Evolutionary conservation across 2,113 vertebrate genomes (phyloP).

Genomic region (Coryphaenoides rupestris): DNA sequence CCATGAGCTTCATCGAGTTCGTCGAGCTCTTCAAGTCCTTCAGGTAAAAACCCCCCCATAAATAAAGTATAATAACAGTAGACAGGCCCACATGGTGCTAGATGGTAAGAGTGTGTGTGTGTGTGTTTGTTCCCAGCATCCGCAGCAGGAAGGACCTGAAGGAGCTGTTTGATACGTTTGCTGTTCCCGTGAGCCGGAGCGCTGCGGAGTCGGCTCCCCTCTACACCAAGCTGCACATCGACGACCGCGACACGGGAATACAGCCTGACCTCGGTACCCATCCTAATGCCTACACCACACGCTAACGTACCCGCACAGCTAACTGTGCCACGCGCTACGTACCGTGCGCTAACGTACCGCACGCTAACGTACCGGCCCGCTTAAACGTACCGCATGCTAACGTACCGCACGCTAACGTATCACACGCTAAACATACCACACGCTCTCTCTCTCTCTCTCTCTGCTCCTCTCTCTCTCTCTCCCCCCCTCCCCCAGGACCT

Average conservation of each 20-base stretch:
- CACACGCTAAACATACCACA: too few relatives aligned
- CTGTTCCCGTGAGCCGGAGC: slow-evolving; percentile 84
- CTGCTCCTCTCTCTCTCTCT: too few relatives aligned
- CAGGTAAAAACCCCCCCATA: slow-evolving; percentile 83
- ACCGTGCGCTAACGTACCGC: too few relatives aligned
- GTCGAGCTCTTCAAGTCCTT: slow-evolving; percentile 99
- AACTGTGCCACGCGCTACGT: too few relatives aligned
- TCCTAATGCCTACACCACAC: neutral
- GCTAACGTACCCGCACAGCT: too few relatives aligned
- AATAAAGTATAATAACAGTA: too few relatives aligned
- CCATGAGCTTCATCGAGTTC: slow-evolving; percentile 95
- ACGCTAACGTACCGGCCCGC: neutral
- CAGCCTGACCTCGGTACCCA: slow-evolving; percentile 92
- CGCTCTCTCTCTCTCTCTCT: neutral
- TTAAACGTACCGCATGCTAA: too few relatives aligned
- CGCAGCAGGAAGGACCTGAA: slow-evolving; percentile 97
- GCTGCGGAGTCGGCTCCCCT: slow-evolving; percentile 82
- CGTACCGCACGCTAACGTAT: too few relatives aligned
- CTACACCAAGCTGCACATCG: slow-evolving; percentile 90
- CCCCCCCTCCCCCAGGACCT: slow-evolving; percentile 82
- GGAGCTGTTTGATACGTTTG: slow-evolving; percentile 92
- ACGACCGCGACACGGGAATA: slow-evolving; percentile 84
- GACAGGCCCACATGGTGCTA: too few relatives aligned
- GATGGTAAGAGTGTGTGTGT: too few relatives aligned
- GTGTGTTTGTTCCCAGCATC: slow-evolving; percentile 72